These are phyloP conservation scores for Dissostichus mawsoni DNA, from an alignment of 2,113 vertebrate genomes.

Conservation along the genomic window DNA sequence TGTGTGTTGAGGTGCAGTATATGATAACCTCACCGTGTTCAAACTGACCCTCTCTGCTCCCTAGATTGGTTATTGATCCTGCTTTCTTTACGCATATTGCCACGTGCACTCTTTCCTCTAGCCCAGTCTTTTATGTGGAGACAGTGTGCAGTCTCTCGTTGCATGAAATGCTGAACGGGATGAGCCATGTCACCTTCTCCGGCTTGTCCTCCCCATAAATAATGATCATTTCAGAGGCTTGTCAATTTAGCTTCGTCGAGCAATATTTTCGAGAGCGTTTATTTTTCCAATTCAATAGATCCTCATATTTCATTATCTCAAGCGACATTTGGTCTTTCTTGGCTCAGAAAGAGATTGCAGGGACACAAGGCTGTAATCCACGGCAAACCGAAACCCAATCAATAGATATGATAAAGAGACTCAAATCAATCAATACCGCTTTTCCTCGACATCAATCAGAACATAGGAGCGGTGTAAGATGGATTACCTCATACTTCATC, in stretches of 20 bases:
- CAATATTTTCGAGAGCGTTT: constrained; percentile 77
- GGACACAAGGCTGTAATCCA: constrained; percentile 50
- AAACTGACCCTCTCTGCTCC: constrained; percentile 72
- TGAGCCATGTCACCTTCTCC: constrained; percentile 67
- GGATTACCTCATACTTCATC: not conserved
- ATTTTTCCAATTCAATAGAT: constrained; percentile 70
- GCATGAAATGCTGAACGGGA: constrained; percentile 80
- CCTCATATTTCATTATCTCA: constrained; percentile 75
- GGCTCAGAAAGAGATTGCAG: not conserved
- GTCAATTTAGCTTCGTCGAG: constrained; percentile 72
- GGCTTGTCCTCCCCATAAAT: constrained; percentile 60
- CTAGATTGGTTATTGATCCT: constrained; percentile 86
- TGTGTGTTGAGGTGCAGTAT: constrained; percentile 43
- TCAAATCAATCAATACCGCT: constrained; percentile 64
- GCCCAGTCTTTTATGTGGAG: constrained; percentile 45
- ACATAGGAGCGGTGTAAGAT: constrained; percentile 2
- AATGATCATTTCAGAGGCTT: constrained; percentile 66
- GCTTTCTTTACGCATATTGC: constrained; percentile 70
- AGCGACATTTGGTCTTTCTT: constrained; percentile 14
- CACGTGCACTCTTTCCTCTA: constrained; percentile 34
- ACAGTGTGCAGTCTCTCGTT: constrained; percentile 62
- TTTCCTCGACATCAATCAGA: constrained; percentile 49
- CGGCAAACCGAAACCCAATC: constrained; percentile 52
- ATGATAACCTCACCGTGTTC: constrained; percentile 71
- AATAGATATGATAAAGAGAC: constrained; percentile 70